Evolutionary conservation across 2,113 vertebrate genomes (phyloP).

Genomic region (Notarius quadriscutis): DNA sequence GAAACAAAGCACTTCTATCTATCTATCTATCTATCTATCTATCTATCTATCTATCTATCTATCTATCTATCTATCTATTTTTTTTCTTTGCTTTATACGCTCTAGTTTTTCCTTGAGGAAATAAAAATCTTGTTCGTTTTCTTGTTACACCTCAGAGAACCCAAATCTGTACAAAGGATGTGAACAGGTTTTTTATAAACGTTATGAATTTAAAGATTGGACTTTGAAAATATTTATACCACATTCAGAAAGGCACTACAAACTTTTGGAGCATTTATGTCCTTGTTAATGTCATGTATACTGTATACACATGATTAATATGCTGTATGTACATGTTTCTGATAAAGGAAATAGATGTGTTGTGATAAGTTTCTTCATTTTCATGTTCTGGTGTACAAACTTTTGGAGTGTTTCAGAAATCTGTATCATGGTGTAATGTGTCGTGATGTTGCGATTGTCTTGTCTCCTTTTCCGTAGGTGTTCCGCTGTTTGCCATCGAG

Average conservation of each 20-base stretch:
- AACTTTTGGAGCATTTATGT: not conserved
- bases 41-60: too few species aligned
- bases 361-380: not conserved
- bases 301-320: too few species aligned
- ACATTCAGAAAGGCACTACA: not conserved
- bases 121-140: too few species aligned
- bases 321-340: not conserved
- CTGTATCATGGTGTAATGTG: not conserved
- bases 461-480: constrained; percentile 72
- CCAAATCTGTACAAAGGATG: too few species aligned
- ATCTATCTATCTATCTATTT: too few species aligned
- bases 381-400: not conserved
- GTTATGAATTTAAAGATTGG: not conserved
- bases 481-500: constrained; percentile 95
- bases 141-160: too few species aligned
- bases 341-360: not conserved
- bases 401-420: not conserved
- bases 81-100: too few species aligned
- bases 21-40: too few species aligned
- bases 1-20: too few species aligned
- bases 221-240: not conserved
- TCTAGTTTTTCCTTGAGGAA: too few species aligned
- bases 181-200: too few species aligned
- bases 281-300: not conserved
- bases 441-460: too few species aligned